These are phyloP conservation scores for Quadriops clusia DNA, from an alignment of 2,888 invertebrate genomes.

Conservation along the genomic window DNA sequence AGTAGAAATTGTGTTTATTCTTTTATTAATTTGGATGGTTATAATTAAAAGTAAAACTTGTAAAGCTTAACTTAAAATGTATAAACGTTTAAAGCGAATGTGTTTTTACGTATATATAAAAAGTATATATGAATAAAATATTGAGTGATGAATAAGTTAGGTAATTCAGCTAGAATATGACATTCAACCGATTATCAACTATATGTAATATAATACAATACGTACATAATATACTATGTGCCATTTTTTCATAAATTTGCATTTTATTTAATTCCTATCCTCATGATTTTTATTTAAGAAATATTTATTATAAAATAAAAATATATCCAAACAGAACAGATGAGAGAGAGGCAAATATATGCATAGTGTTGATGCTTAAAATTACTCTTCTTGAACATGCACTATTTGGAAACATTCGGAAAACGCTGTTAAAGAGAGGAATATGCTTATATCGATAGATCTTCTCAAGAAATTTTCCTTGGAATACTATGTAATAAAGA, in stretches of 20 bases:
- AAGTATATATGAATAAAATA: constrained; percentile 36
- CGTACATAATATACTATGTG: constrained; percentile 42
- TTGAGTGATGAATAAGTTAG: constrained; percentile 37
- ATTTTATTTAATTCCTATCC: constrained; percentile 11
- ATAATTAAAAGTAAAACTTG: constrained; percentile 16
- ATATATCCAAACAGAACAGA: no score
- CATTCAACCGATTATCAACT: constrained; percentile 37
- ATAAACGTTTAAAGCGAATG: constrained; percentile 36
- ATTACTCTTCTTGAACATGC: no score
- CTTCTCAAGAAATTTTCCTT: no score
- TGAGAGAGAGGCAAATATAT: no score
- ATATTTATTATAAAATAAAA: no score
- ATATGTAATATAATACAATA: constrained; percentile 41
- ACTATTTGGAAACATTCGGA: no score
- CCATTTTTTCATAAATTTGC: constrained; percentile 32
- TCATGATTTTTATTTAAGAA: no score
- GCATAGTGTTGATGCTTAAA: no score
- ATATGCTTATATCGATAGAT: no score
- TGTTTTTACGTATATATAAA: constrained; percentile 35
- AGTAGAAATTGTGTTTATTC: constrained; percentile 2
- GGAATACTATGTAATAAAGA: no score
- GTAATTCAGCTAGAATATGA: constrained; percentile 36
- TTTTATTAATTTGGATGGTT: constrained; percentile 11
- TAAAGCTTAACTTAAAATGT: constrained; percentile 34
- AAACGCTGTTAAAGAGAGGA: no score